Conservation (phyloP, 2,888 invertebrate genomes). For the Octodonta nipae region DNA sequence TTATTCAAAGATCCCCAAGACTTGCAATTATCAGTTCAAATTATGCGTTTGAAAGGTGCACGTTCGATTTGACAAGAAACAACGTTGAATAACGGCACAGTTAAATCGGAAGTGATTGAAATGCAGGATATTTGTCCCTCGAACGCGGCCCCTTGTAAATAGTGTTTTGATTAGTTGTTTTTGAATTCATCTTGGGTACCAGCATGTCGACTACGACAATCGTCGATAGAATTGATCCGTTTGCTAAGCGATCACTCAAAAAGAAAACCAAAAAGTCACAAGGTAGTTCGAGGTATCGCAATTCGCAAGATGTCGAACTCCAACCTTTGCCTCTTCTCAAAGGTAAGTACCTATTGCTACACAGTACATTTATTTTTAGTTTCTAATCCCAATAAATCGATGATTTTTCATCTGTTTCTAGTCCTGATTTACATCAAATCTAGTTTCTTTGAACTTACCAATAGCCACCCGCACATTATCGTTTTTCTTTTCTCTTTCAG, state of each 20-base stretch:
- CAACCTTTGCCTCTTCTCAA: slow-evolving; percentile 91
- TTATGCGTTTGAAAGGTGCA: slow-evolving; percentile 28
- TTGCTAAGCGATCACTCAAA: slow-evolving; percentile 93
- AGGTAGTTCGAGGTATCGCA: slow-evolving; percentile 96
- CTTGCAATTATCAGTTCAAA: slow-evolving; percentile 24
- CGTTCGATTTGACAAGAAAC: slow-evolving; percentile 31
- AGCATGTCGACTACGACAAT: slow-evolving; percentile 73
- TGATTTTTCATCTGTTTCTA: too few species aligned
- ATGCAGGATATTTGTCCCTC: too few species aligned
- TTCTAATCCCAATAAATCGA: too few species aligned
- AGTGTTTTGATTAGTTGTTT: slow-evolving; percentile 17
- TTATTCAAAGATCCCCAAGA: slow-evolving; percentile 28
- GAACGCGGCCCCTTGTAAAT: slow-evolving; percentile 25
- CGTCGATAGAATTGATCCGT: slow-evolving; percentile 99
- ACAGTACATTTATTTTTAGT: too few species aligned
- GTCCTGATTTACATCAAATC: too few species aligned
- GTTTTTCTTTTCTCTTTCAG: too few species aligned
- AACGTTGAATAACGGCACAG: too few species aligned
- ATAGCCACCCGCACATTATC: too few species aligned
- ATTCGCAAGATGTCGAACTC: slow-evolving; percentile 94
- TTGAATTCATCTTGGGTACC: slow-evolving; percentile 33
- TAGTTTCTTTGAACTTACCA: too few species aligned
- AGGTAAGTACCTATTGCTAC: slow-evolving; percentile 55
- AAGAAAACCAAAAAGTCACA: slow-evolving; percentile 98
- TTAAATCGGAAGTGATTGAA: too few species aligned